These are phyloP conservation scores for Charaxes varanes DNA, from an alignment of 1,140 invertebrate species.

Conservation along the genomic window DNA sequence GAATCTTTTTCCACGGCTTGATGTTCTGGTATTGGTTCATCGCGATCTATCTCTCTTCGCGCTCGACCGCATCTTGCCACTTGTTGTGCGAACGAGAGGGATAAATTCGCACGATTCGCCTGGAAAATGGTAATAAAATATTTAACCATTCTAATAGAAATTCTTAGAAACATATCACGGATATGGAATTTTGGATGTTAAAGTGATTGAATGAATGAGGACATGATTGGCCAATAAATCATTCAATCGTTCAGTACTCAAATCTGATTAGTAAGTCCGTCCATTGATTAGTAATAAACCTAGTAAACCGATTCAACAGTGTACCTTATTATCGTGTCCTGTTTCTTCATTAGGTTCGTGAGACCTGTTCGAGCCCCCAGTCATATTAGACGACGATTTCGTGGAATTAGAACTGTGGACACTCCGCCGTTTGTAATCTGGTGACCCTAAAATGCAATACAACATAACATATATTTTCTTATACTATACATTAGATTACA, in stretches of 20 bases:
- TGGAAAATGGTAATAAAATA: too few species aligned
- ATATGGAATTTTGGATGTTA: too few species aligned
- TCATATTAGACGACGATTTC: constrained; percentile 68
- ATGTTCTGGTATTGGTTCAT: constrained; percentile 44
- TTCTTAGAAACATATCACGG: too few species aligned
- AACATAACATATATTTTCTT: background rate
- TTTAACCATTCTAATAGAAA: too few species aligned
- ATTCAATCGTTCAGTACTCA: background rate
- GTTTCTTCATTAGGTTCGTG: constrained; percentile 38
- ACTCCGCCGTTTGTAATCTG: constrained; percentile 69
- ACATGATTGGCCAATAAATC: too few species aligned
- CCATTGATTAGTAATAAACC: background rate
- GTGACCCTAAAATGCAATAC: constrained; percentile 37
- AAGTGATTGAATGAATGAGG: too few species aligned
- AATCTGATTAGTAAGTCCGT: background rate
- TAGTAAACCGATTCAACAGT: too few species aligned
- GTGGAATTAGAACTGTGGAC: constrained; percentile 71
- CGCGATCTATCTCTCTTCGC: constrained; percentile 35
- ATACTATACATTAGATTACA: too few species aligned
- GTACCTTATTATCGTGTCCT: constrained; percentile 37
- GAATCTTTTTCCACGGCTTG: constrained; percentile 39
- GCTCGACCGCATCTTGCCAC: constrained; percentile 58
- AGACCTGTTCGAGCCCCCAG: constrained; percentile 52
- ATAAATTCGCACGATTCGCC: constrained; percentile 29
- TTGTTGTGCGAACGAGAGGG: constrained; percentile 67